Percentiles rank a stretch among this genome's conserved stretches.
Conservation (phyloP, 2,888 invertebrate genomes). For the Tipula unca region DNA sequence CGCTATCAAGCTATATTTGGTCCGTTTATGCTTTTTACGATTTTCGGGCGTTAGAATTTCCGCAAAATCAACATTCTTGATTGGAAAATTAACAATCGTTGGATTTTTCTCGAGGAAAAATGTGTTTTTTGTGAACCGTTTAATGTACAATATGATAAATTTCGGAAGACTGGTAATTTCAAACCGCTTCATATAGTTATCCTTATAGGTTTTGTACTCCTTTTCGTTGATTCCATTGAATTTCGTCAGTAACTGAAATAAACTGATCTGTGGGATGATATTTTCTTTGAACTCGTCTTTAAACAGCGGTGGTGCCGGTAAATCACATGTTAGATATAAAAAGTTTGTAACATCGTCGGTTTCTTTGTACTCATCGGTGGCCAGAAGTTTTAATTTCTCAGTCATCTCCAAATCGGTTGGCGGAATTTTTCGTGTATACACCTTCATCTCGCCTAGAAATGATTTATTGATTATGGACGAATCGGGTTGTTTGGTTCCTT, state of each 20-base stretch:
- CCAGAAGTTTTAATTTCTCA: constrained; percentile 68
- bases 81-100: constrained; percentile 99
- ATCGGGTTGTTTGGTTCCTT: constrained; percentile 78
- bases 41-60: constrained; percentile 85
- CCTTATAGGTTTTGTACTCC: constrained; percentile 99
- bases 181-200: constrained; percentile 94
- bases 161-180: constrained; percentile 90
- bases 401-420: constrained; percentile 86
- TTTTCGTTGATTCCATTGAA: constrained; percentile 94
- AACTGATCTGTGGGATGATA: constrained; percentile 94
- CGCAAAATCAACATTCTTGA: constrained; percentile 97
- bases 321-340: constrained; percentile 91
- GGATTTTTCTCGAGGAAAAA: constrained; percentile 99
- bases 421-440: constrained; percentile 85
- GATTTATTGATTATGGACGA: constrained; percentile 87
- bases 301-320: constrained; percentile 94
- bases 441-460: constrained; percentile 86
- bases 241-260: constrained; percentile 87
- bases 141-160: constrained; percentile 91
- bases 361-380: constrained; percentile 81
- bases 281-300: constrained; percentile 97
- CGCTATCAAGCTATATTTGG: constrained; percentile 94
- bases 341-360: constrained; percentile 86
- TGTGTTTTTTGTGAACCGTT: constrained; percentile 97
- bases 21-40: constrained; percentile 66